Conservation (phyloP, 2,888 invertebrate species). For the Eristalis pertinax region DNA sequence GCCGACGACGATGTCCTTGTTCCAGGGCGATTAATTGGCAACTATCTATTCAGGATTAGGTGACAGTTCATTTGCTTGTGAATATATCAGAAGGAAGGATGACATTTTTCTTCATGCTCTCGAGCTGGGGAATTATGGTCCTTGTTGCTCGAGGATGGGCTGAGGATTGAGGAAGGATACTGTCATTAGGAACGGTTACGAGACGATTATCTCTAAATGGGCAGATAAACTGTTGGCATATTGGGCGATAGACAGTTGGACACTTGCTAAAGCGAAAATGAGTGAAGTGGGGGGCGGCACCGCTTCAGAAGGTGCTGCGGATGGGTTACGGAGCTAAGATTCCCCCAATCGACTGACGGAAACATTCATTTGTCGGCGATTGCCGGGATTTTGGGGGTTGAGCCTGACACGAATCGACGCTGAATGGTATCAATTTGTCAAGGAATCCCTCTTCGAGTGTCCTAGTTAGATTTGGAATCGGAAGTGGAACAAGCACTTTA, state of each 20-base stretch:
- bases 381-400: background rate
- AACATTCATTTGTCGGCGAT: background rate
- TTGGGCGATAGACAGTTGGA: slow-evolving; percentile 38
- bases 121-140: slow-evolving; percentile 22
- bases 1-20: slow-evolving; percentile 21
- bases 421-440: background rate
- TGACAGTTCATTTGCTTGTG: slow-evolving; percentile 60
- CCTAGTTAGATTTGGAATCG: background rate
- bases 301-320: background rate
- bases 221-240: slow-evolving; percentile 60
- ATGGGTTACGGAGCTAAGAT: background rate
- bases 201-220: slow-evolving; percentile 54
- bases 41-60: slow-evolving; percentile 66
- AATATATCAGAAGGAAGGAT: slow-evolving; percentile 48
- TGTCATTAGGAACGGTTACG: slow-evolving; percentile 55
- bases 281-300: background rate
- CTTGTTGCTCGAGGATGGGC: slow-evolving; percentile 18
- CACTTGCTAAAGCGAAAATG: slow-evolving; percentile 51
- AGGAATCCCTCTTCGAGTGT: background rate
- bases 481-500: background rate
- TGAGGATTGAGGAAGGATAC: slow-evolving; percentile 36
- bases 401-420: background rate
- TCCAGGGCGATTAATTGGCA: slow-evolving; percentile 62
- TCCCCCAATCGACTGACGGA: background rate
- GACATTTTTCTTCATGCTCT: slow-evolving; percentile 43